Evolutionary conservation across 2,797 vertebrate species (phyloP).

Genomic region (Enteromius mattozi): DNA sequence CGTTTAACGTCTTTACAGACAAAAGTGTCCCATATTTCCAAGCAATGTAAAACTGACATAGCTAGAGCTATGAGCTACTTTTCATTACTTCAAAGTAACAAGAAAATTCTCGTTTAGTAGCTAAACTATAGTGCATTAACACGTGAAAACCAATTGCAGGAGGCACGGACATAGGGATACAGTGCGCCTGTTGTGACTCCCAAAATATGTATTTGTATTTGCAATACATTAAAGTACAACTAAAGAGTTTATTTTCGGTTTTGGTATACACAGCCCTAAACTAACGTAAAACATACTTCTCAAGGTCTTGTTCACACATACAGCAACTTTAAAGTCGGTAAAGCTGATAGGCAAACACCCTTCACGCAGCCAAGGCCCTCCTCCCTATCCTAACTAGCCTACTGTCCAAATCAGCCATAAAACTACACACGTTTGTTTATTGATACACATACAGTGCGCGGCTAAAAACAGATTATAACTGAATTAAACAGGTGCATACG

Average conservation of each 20-base stretch:
- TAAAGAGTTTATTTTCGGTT: conserved; percentile 38
- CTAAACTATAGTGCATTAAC: conserved; percentile 1
- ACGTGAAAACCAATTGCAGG: conserved; percentile 5
- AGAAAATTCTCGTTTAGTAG: background rate
- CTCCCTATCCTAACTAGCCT: background rate
- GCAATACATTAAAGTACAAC: background rate
- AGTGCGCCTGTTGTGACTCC: background rate
- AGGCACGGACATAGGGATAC: background rate
- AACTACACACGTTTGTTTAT: background rate
- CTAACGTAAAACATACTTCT: conserved; percentile 12
- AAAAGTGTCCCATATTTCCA: background rate
- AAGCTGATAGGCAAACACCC: conserved; percentile 14
- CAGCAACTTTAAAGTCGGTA: conserved; percentile 14
- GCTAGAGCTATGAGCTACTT: background rate
- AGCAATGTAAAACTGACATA: background rate
- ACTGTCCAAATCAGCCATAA: background rate
- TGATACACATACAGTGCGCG: background rate
- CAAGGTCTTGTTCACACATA: conserved; percentile 11
- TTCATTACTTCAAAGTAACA: background rate
- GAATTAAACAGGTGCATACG: conserved; percentile 9
- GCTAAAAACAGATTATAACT: background rate
- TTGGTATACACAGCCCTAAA: background rate
- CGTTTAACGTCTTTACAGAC: background rate
- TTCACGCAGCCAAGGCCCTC: background rate
- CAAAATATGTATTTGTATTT: background rate